Base-by-base conservation (phyloP, 2,113 vertebrate genomes). In the Cichladusa arquata region DNA sequence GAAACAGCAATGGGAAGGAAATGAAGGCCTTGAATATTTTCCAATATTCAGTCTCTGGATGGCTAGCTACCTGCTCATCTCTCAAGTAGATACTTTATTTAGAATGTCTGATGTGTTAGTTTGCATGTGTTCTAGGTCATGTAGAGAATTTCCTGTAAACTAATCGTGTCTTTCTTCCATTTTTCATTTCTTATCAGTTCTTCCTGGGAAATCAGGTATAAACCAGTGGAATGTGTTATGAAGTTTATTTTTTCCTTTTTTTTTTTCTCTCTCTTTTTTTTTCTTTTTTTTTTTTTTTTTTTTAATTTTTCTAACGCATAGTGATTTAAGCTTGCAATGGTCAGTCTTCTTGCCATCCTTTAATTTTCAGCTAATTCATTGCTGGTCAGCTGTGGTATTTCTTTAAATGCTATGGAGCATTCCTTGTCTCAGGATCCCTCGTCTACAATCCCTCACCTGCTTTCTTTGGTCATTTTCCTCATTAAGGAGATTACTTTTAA, bases 141-240 rank as follows among this genome's bases (percentile, higher is more conserved):
- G 33, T 66, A 95, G 87, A 96, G 88, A 97, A 96, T 96, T 97
- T 97, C 92, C 95, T 97, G 73, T 96, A 83, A 96, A 98, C 98
- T 98, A 98, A 99, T 97, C 94, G 86, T 99, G 89, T 98, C 96
- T 98, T 98, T 98, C 98, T 98, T 97, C 97, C 98, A 98, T 97
- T 99, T 98, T 98, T 97, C 96, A 98, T 98, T 97, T 98, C 96
- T 98, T 98, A 98, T 98, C 98, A 99, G 99, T 99, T 99, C 98
- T 99, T 99, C 99, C 99, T 99, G 98, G 99, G 99, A 99, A 99
- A 99, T 98, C 99, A 99, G 99, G 99, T 99, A 99, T 98, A 98
- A 98, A 97, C 91, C 93, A 97, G 97, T 98, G 96, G 97, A 98
- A 97, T 98, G 97, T 98, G 94, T 97, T 95, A 95, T 95, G 79